Evolutionary conservation across 1,140 invertebrate genomes (phyloP), one percentile per base, ranked within the genome.

Genomic region (Varroa destructor): DNA sequence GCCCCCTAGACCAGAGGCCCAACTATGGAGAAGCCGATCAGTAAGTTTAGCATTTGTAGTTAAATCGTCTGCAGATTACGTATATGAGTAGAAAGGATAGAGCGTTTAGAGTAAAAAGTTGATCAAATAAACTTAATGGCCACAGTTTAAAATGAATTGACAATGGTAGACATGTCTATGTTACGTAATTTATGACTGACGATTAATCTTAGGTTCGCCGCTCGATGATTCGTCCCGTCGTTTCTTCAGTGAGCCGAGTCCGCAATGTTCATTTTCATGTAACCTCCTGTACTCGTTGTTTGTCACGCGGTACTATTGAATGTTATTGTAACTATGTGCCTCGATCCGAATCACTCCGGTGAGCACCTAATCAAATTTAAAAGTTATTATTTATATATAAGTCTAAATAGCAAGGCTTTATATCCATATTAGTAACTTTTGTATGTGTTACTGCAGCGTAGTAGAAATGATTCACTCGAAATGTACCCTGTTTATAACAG

Each of bases 191-290:
- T 51, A 51, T 51, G 46, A 58, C 12, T 37, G 12, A 37, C 57
- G 55, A 12, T 56, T n/a, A 56, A 56, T 58, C 42, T 12, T 40
- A 67, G 61, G 61, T 67, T 67, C 61, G 61, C 37, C 10, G 61
- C 12, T 67, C 61, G n/a, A 40, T 37, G 12, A 67, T 40, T 43
- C 37, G 40, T 46, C 40, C 61, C 40, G 36, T 67, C 10, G 3
- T 37, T 5, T 51, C 46, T 51, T 5, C 46, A 51, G 8, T 51
- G 46, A 51, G 46, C 46, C 46, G 46, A 2, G 61, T 37, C 40
- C 61, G 61, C 12, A 67, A 67, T 67, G 61, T 67, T 1, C 61
- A 67, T 8, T 67, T 67, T 8, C 61, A 67, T 46, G 61, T 67
- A 3, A 67, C 61, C 2, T 67, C 61, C 12, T 67, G 61, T 40